A percentile compares a stretch with the other conserved stretches of the same genome.
Evolutionary conservation across 35 echinoderm and acorn worm species (phyloP).

Genomic region (Lytechinus variegatus): DNA sequence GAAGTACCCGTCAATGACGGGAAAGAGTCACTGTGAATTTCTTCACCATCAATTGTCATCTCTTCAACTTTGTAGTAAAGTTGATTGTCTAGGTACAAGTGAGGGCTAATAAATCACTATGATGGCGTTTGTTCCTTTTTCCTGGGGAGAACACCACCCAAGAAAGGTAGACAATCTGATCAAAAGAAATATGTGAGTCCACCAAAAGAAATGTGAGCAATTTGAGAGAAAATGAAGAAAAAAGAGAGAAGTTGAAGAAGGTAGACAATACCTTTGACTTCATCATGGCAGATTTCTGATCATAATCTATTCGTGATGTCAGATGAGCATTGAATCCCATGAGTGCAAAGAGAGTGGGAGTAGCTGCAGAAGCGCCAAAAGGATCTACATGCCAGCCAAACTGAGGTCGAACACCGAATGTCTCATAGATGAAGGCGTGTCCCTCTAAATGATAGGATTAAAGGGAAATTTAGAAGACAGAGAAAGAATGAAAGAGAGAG

Average conservation of each 20-base stretch:
- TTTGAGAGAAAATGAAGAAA: no score
- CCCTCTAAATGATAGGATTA: conserved; percentile 48
- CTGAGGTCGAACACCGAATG: conserved; percentile 73
- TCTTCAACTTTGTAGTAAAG: no score
- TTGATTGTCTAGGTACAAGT: no score
- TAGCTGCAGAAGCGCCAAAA: conserved; percentile 75
- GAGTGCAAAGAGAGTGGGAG: conserved; percentile 69
- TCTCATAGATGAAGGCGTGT: conserved; percentile 78
- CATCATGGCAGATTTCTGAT: conserved; percentile 65
- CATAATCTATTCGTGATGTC: conserved; percentile 72
- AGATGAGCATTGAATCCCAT: conserved; percentile 81
- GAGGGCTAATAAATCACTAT: no score
- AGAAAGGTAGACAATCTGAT: no score
- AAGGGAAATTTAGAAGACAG: neutral
- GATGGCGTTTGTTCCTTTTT: no score
- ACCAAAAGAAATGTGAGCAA: no score
- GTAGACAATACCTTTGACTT: conserved; percentile 50
- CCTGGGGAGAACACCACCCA: no score
- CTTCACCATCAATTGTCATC: no score
- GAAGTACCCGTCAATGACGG: no score
- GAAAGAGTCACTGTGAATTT: no score
- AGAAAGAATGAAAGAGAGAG: neutral
- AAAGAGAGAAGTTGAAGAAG: neutral
- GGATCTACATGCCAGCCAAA: conserved; percentile 86
- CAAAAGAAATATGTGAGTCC: no score